Conservation (phyloP, 1,140 invertebrate genomes). For the Drosophila willistoni region DNA sequence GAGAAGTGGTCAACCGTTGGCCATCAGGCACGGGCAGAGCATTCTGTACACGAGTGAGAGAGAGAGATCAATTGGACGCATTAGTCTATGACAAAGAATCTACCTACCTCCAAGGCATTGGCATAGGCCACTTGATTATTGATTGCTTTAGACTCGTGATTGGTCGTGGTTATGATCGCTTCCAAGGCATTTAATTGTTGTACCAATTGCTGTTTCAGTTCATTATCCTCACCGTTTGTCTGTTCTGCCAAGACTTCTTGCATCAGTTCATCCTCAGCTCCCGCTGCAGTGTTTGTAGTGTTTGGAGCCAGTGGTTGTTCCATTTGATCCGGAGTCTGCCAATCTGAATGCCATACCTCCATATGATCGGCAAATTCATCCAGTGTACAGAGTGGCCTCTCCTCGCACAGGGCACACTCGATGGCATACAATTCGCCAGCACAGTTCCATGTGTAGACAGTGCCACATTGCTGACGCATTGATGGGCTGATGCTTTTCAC, state of each 20-base stretch:
- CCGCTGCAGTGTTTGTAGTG: not conserved
- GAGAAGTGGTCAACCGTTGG: constrained; percentile 50
- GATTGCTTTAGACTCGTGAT: not conserved
- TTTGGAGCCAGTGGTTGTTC: not conserved
- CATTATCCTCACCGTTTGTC: constrained; percentile 59
- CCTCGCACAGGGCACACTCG: constrained; percentile 73
- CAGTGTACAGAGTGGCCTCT: constrained; percentile 65
- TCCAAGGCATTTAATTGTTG: constrained; percentile 57
- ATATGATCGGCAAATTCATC: constrained; percentile 72
- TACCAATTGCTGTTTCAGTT: constrained; percentile 66
- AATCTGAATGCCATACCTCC: constrained; percentile 72
- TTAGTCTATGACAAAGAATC: too few species aligned
- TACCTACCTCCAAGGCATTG: not conserved
- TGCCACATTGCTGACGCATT: constrained; percentile 63
- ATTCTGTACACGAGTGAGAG: constrained; percentile 18
- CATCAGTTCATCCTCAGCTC: constrained; percentile 67
- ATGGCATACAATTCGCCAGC: constrained; percentile 71
- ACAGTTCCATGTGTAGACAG: constrained; percentile 73
- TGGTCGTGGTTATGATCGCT: not conserved
- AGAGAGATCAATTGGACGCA: not conserved
- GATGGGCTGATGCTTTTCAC: constrained; percentile 42
- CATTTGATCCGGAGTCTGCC: constrained; percentile 35
- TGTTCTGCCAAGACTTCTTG: constrained; percentile 68
- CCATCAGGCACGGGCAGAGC: constrained; percentile 30
- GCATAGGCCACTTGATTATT: constrained; percentile 27